phyloP scores from a whole-genome alignment of 2,113 vertebrate species.

The Rhinichthys klamathensis region DNA sequence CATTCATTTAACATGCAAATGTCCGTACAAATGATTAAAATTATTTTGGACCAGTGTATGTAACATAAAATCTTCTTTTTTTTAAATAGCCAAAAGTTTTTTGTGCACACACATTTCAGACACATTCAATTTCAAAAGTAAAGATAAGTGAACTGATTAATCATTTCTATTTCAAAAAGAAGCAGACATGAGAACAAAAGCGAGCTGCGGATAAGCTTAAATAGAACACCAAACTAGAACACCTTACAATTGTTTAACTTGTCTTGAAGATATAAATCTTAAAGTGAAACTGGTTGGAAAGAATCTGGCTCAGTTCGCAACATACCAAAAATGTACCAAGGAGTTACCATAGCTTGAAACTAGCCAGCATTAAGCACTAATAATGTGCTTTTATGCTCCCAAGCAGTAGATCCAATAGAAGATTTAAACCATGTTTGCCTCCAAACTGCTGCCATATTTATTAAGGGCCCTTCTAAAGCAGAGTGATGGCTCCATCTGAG shows the following conservation, averaged over 20 bases:
- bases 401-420: neutral
- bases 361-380: neutral
- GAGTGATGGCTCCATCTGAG: neutral
- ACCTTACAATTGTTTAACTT: neutral
- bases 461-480: slow-evolving; percentile 10
- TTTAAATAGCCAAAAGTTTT: neutral
- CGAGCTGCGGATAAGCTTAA: neutral
- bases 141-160: slow-evolving; percentile 2
- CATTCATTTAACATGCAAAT: neutral
- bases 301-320: neutral
- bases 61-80: too few relatives aligned
- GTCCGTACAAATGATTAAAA: neutral
- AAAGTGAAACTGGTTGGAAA: neutral
- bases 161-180: neutral
- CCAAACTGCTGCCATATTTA: slow-evolving; percentile 29
- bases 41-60: neutral
- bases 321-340: neutral
- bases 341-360: neutral
- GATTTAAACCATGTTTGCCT: slow-evolving; percentile 3
- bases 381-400: neutral
- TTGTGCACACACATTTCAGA: neutral
- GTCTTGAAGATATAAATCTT: neutral
- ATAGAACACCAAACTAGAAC: slow-evolving; percentile 1
- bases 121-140: slow-evolving; percentile 5
- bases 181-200: neutral